Percentiles rank a stretch among this genome's conserved stretches.
Evolutionary conservation across 2,113 vertebrate species (phyloP).

Genomic region (Psittacula cyanocephala): DNA sequence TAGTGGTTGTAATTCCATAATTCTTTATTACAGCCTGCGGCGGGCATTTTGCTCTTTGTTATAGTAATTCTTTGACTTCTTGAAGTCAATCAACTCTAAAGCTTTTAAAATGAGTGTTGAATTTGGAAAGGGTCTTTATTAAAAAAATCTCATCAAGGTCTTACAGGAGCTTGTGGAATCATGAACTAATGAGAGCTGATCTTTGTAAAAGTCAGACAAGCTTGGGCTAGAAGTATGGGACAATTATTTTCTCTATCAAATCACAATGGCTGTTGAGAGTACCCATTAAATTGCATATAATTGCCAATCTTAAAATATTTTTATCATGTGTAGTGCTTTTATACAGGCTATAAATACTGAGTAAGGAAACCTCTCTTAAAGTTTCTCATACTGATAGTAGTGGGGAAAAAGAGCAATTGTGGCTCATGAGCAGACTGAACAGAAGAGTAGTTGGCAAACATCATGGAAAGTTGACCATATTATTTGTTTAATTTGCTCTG

Average conservation of each 20-base stretch:
- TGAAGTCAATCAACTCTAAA: not conserved
- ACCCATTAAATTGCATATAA: not conserved
- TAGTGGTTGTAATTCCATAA: not conserved
- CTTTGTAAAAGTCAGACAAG: not conserved
- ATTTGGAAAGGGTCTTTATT: not conserved
- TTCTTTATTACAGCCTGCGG: not conserved
- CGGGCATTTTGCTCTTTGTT: not conserved
- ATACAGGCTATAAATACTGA: not conserved
- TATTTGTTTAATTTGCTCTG: not conserved
- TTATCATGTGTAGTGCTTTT: not conserved
- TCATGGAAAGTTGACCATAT: not conserved
- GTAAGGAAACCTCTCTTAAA: not conserved
- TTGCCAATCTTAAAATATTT: constrained; percentile 16
- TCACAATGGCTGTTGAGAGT: not conserved
- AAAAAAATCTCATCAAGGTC: not conserved
- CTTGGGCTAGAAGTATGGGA: not conserved
- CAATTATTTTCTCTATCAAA: constrained; percentile 32
- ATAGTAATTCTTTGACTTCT: not conserved
- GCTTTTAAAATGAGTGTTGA: not conserved
- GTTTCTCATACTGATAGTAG: not conserved
- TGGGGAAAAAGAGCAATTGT: not conserved
- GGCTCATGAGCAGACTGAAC: not conserved
- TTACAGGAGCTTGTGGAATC: not conserved
- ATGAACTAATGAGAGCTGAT: not conserved
- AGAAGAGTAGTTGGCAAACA: not conserved